Conservation (phyloP, 2,113 vertebrate species). For the Chascanopsetta lugubris region DNA sequence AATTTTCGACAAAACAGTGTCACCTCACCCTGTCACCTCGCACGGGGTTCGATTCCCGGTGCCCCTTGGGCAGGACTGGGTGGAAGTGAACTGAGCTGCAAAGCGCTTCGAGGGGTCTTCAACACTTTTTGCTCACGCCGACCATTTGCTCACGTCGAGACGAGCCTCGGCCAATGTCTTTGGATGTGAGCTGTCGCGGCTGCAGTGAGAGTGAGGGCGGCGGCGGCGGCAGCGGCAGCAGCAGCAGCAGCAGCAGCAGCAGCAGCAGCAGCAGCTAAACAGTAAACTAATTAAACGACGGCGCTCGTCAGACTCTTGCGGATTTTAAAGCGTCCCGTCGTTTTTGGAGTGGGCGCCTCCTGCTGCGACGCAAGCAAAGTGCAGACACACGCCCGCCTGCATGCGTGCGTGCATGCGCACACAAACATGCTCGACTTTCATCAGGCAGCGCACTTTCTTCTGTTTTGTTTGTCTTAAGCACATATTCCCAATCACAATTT, state of each 20-base stretch:
- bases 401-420: constrained; percentile 1
- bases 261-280: constrained; percentile 38
- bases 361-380: constrained; percentile 66
- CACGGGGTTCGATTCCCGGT: too few relatives aligned
- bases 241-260: too few relatives aligned
- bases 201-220: neutral
- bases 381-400: constrained; percentile 9
- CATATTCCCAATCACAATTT: constrained; percentile 82
- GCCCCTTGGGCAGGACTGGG: too few relatives aligned
- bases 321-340: constrained; percentile 63
- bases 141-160: too few relatives aligned
- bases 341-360: constrained; percentile 68
- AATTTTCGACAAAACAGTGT: too few relatives aligned
- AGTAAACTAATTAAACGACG: constrained; percentile 69
- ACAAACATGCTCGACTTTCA: constrained; percentile 70
- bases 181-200: constrained; percentile 26
- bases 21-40: too few relatives aligned
- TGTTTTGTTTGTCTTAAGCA: constrained; percentile 82
- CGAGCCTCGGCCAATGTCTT: constrained; percentile 5
- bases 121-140: too few relatives aligned
- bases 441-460: constrained; percentile 77
- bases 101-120: too few relatives aligned
- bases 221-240: too few relatives aligned
- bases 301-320: constrained; percentile 53
- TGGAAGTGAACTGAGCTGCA: too few relatives aligned